phyloP scores from a whole-genome alignment of 2,113 vertebrate species.

The Glaucomys volans region DNA sequence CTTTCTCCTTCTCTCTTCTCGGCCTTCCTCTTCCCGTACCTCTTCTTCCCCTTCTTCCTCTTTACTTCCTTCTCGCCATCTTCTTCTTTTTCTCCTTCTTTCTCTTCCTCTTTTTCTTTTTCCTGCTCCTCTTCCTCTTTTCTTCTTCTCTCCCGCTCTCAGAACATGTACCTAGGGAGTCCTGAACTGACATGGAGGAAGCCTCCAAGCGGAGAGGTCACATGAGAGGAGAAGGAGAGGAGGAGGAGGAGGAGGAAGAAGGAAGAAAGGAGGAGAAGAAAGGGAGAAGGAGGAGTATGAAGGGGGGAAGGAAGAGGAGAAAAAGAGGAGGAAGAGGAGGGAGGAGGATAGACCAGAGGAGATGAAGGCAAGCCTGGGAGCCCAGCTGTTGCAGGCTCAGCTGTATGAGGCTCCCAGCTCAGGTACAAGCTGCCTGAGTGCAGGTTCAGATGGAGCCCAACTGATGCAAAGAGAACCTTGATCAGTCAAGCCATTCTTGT shows the following conservation, averaged over 20 bases:
- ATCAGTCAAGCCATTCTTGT: not conserved
- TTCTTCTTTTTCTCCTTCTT: too few relatives aligned
- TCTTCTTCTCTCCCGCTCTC: not conserved
- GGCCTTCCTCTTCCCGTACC: not conserved
- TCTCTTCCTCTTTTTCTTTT: too few relatives aligned
- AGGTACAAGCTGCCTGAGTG: not conserved
- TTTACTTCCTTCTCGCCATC: fast-evolving
- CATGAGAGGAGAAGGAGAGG: too few relatives aligned
- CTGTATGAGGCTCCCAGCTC: not conserved
- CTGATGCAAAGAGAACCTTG: not conserved
- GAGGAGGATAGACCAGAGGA: not conserved
- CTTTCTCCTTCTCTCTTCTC: not conserved
- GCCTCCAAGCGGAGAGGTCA: not conserved
- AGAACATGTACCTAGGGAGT: not conserved
- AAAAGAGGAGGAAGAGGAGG: too few relatives aligned
- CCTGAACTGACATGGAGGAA: not conserved
- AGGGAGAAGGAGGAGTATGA: too few relatives aligned
- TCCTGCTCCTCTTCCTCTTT: not conserved
- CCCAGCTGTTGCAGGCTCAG: not conserved
- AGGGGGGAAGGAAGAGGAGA: too few relatives aligned
- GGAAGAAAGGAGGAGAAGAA: too few relatives aligned
- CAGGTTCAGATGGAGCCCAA: not conserved
- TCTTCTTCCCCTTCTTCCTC: not conserved
- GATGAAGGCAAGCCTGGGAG: not conserved
- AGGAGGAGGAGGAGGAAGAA: too few relatives aligned